Percentiles rank a stretch among this genome's conserved stretches.
phyloP scores from a whole-genome alignment of 2,888 invertebrate genomes.

The Dorcus hopei region DNA sequence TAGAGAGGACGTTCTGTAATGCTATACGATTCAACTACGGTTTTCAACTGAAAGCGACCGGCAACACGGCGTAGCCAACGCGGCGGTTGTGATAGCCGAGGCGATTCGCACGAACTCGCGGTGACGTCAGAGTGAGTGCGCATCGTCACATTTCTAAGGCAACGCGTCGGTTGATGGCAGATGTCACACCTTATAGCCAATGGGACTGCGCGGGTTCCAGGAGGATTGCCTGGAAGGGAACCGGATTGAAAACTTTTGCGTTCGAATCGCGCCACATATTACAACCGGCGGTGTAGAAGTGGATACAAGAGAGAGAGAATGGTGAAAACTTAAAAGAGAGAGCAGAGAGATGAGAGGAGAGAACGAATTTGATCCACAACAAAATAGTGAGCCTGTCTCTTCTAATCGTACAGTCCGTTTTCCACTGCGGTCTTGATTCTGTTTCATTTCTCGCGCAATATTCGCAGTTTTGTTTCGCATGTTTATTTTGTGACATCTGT shows the following conservation, averaged over 20 bases:
- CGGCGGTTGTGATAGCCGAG: conserved; percentile 8
- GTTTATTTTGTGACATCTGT: conserved; percentile 41
- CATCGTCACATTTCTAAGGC: conserved; percentile 17
- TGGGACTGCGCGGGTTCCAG: conserved; percentile 37
- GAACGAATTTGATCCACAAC: conserved; percentile 54
- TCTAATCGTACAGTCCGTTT: conserved; percentile 51
- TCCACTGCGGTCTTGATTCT: conserved; percentile 47
- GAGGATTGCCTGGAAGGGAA: conserved; percentile 34
- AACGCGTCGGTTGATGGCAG: conserved; percentile 22
- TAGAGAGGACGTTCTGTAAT: conserved; percentile 43
- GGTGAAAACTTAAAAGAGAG: conserved; percentile 51
- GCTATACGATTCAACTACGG: conserved; percentile 43
- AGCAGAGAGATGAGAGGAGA: conserved; percentile 51
- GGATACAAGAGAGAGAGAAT: conserved; percentile 50
- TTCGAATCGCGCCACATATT: conserved; percentile 34
- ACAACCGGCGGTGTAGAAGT: conserved; percentile 43
- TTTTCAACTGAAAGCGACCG: conserved; percentile 46
- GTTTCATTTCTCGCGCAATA: conserved; percentile 41
- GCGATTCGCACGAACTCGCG: conserved; percentile 26
- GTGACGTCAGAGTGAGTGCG: conserved; percentile 40
- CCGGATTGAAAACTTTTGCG: conserved; percentile 39
- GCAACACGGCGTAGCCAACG: conserved; percentile 26
- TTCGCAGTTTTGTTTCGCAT: conserved; percentile 42
- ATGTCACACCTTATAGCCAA: conserved; percentile 33
- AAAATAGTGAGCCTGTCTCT: conserved; percentile 53